Evolutionary conservation across 2,888 invertebrate genomes (phyloP), one percentile per base, ranked within the genome.

Genomic region (Adelognathus sp.): DNA sequence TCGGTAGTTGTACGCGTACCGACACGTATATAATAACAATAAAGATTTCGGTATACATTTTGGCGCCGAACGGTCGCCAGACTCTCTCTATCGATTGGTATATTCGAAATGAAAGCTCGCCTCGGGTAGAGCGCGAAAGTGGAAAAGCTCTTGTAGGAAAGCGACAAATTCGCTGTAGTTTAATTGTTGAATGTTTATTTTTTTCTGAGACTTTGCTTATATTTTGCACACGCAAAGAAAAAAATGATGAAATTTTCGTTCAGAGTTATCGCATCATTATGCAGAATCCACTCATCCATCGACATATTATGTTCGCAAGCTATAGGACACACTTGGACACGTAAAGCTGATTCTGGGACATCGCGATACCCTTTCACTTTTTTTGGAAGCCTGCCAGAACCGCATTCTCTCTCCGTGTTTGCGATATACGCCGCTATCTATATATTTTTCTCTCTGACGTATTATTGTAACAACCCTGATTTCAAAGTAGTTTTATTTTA

Each of bases 301-400:
- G 60, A 72, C 63, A 36, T 64, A 27, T 60, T 66, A 39, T 54
- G 56, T 21, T 58, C 52, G 36, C 46, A 69, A n/a, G 58, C 63
- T 70, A 58, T 67, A 74, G 39, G 46, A 29, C 50, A 75, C 79
- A 66, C 79, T 79, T 79, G 79, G 61, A 79, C 79, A 79, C 79
- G 79, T 79, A 79, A 50, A 75, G 71, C 75, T 79, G 75, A 71
- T 79, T 86, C 82, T 84, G 83, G 83, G 82, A 82, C 83, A 80
- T 76, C 80, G 81, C 83, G 85, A 86, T 84, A 84, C 83, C 85
- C 86, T 88, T 86, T 86, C 84, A 88, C 86, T 87, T 87, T 73
- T 73, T 88, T 87, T 89, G 90, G 90, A 87, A 7, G 50, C 5
- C 18, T 31, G 88, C 90, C 90, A 90, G 85, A 88, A 84, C 90